phyloP scores from a whole-genome alignment of 2,888 invertebrate genomes.

The Mechanitis mazaeus region DNA sequence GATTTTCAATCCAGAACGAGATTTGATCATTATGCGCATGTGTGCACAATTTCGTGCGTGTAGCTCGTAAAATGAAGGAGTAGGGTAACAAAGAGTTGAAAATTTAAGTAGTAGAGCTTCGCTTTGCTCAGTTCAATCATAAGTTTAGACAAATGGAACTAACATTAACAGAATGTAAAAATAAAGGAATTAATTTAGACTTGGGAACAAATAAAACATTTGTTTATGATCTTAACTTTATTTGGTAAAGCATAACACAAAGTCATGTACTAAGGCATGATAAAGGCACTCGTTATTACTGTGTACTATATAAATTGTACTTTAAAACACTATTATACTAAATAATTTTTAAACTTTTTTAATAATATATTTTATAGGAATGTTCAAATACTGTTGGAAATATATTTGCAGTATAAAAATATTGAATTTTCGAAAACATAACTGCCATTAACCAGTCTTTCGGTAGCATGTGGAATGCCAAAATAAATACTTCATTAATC shows the following conservation, averaged over 20 bases:
- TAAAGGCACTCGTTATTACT: constrained; percentile 54
- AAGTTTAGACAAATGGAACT: too few species aligned
- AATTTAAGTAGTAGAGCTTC: too few species aligned
- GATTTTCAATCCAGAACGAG: too few species aligned
- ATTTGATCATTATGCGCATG: too few species aligned
- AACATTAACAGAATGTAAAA: too few species aligned
- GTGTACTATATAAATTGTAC: constrained; percentile 45
- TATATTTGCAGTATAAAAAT: constrained; percentile 24
- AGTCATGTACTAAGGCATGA: constrained; percentile 42
- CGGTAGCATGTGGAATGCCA: constrained; percentile 20
- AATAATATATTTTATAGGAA: constrained; percentile 40
- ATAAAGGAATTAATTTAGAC: neutral
- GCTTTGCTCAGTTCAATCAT: too few species aligned
- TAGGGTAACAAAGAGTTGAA: too few species aligned
- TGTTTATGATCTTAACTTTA: constrained; percentile 35
- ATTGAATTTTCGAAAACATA: constrained; percentile 26
- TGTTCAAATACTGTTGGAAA: constrained; percentile 48
- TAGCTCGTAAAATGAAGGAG: too few species aligned
- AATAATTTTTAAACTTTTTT: constrained; percentile 23
- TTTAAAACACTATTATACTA: constrained; percentile 36
- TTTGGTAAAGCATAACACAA: constrained; percentile 50
- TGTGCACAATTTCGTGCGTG: too few species aligned
- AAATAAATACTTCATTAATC: constrained; percentile 12
- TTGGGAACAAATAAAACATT: constrained; percentile 11
- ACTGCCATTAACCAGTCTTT: constrained; percentile 31